A percentile compares a stretch with the other conserved stretches of the same genome.
Evolutionary conservation across 2,113 vertebrate genomes (phyloP).

Genomic region (Seriola quinqueradiata): DNA sequence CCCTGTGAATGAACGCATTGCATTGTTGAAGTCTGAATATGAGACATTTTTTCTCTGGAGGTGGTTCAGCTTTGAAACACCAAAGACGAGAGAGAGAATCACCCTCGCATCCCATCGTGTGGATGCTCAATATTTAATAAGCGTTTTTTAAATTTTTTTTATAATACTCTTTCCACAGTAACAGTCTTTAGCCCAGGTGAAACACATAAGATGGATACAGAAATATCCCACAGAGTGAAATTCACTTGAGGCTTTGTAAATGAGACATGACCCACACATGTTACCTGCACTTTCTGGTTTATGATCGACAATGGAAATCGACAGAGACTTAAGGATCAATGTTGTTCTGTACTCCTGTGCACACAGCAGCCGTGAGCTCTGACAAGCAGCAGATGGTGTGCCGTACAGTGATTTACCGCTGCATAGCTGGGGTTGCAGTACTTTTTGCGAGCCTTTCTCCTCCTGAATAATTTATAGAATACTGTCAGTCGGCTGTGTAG

Average conservation of each 20-base stretch:
- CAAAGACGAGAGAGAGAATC: constrained; percentile 26
- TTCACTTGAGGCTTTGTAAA: constrained; percentile 18
- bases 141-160: constrained; percentile 3
- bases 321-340: constrained; percentile 62
- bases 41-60: constrained; percentile 68
- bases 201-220: constrained; percentile 15
- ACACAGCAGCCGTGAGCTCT: constrained; percentile 53
- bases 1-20: constrained; percentile 29
- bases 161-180: constrained; percentile 28
- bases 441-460: constrained; percentile 70
- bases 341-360: constrained; percentile 47
- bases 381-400: constrained; percentile 76
- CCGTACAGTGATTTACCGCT: constrained; percentile 78
- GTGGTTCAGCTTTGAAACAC: constrained; percentile 48
- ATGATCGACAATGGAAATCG: constrained; percentile 48
- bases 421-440: constrained; percentile 68
- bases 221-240: constrained; percentile 10
- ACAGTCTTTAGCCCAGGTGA: constrained; percentile 14
- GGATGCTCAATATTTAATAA: constrained; percentile 66
- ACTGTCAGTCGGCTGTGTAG: constrained; percentile 63
- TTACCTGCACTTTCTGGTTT: constrained; percentile 16
- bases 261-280: not conserved
- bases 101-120: constrained; percentile 52
- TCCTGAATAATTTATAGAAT: constrained; percentile 77
- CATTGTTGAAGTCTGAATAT: constrained; percentile 66